Percentiles rank a stretch among this genome's conserved stretches.
Conservation (phyloP, 2,797 vertebrate genomes). For the Pempheris klunzingeri region DNA sequence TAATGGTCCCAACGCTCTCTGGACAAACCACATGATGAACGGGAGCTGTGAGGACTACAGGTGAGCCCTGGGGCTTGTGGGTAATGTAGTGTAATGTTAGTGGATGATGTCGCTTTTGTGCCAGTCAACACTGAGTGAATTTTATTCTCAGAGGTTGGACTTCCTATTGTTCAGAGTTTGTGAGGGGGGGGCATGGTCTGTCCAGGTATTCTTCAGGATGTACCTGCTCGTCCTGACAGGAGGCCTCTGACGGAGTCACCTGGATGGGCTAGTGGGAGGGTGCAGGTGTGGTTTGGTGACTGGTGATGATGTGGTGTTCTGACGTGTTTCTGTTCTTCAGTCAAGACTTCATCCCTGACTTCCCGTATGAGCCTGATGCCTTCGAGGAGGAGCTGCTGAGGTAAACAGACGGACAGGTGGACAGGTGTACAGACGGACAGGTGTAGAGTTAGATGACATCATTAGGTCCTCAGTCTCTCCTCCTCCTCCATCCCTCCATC, state of each 20-base stretch:
- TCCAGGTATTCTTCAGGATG: neutral
- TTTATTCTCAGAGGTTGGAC: neutral
- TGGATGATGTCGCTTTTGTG: neutral
- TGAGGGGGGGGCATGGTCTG: neutral
- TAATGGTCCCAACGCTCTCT: constrained; percentile 85
- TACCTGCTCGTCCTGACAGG: no score
- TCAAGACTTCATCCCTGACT: constrained; percentile 82
- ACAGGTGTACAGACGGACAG: neutral
- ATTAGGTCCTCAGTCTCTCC: neutral
- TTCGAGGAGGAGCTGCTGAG: constrained; percentile 81
- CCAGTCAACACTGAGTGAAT: neutral
- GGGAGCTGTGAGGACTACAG: constrained; percentile 88
- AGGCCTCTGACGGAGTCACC: neutral
- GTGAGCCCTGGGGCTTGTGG: constrained; percentile 66
- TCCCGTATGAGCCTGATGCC: constrained; percentile 73
- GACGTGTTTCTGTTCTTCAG: constrained; percentile 68
- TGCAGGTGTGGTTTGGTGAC: neutral
- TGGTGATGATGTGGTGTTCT: constrained; percentile 27
- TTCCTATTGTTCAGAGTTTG: neutral
- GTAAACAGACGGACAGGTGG: constrained; percentile 63
- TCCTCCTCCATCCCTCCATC: neutral
- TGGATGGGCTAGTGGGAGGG: neutral
- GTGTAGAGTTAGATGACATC: constrained; percentile 2
- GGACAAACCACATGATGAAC: constrained; percentile 88
- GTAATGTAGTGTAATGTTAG: constrained; percentile 32